Conservation (phyloP, 1,140 invertebrate species). For the Sitophilus oryzae region DNA sequence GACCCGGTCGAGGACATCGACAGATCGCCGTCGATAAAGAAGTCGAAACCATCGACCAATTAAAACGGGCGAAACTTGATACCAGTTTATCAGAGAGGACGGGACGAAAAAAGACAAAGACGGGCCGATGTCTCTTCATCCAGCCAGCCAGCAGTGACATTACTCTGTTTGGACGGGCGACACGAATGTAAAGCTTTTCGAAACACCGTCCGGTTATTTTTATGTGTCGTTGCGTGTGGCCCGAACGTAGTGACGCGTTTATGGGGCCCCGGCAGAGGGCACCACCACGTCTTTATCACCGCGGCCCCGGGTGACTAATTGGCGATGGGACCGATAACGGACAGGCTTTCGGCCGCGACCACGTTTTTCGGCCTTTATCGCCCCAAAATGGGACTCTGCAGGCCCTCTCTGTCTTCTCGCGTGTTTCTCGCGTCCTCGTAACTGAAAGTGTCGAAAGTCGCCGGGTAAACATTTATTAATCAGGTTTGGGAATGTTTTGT, state of each 20-base stretch:
- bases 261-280: not conserved
- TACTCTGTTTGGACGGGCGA: conserved; percentile 22
- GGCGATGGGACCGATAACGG: not conserved
- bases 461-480: too few species aligned
- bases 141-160: conserved; percentile 6
- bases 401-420: too few species aligned
- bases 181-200: conserved; percentile 19
- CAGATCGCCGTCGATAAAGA: not conserved
- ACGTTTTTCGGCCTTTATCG: not conserved
- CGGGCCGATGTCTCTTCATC: not conserved
- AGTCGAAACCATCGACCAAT: conserved; percentile 7
- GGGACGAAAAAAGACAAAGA: not conserved
- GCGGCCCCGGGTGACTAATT: conserved; percentile 12
- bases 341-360: not conserved
- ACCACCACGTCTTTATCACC: conserved; percentile 2
- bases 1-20: not conserved
- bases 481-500: too few species aligned
- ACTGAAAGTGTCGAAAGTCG: too few species aligned
- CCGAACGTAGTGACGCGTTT: conserved; percentile 1
- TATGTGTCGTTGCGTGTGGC: conserved; percentile 21
- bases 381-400: not conserved
- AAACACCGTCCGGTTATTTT: conserved; percentile 20
- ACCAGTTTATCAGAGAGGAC: conserved; percentile 5
- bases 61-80: not conserved
- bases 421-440: too few species aligned